Conservation (phyloP, 2,113 vertebrate genomes). For the Siniperca knerii region DNA sequence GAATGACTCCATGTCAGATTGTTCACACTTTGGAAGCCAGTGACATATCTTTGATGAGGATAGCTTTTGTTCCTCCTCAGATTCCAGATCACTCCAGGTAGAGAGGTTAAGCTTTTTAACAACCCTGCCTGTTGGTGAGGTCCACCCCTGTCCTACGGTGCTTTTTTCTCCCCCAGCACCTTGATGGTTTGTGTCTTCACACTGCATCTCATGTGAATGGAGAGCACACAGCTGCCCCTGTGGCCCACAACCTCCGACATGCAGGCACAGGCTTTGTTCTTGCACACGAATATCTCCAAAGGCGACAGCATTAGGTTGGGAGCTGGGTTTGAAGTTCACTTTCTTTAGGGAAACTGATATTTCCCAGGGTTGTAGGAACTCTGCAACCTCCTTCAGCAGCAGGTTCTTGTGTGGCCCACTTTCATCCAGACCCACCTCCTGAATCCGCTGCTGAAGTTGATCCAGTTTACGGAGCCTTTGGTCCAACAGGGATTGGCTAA, state of each 20-base stretch:
- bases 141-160: slow-evolving; percentile 42
- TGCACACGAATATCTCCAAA: slow-evolving; percentile 83
- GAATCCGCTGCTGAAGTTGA: slow-evolving; percentile 71
- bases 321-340: slow-evolving; percentile 83
- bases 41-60: slow-evolving; percentile 38
- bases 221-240: slow-evolving; percentile 76
- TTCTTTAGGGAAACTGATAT: slow-evolving; percentile 82
- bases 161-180: slow-evolving; percentile 40
- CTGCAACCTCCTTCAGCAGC: slow-evolving; percentile 73
- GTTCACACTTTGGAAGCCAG: slow-evolving; percentile 64
- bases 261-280: slow-evolving; percentile 74
- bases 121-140: slow-evolving; percentile 59
- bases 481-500: slow-evolving; percentile 78
- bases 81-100: slow-evolving; percentile 63
- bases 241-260: slow-evolving; percentile 67
- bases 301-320: slow-evolving; percentile 71
- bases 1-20: slow-evolving; percentile 67
- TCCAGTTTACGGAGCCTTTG: slow-evolving; percentile 73
- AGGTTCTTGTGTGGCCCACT: slow-evolving; percentile 50
- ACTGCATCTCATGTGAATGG: slow-evolving; percentile 70
- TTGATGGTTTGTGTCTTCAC: slow-evolving; percentile 53
- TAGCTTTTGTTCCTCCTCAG: slow-evolving; percentile 59
- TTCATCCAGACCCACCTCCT: slow-evolving; percentile 51
- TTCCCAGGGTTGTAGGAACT: slow-evolving; percentile 82
- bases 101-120: slow-evolving; percentile 81